Evolutionary conservation across 2,888 invertebrate genomes (phyloP), one percentile per base, ranked within the genome.

Genomic region (Dolomedes plantarius): DNA sequence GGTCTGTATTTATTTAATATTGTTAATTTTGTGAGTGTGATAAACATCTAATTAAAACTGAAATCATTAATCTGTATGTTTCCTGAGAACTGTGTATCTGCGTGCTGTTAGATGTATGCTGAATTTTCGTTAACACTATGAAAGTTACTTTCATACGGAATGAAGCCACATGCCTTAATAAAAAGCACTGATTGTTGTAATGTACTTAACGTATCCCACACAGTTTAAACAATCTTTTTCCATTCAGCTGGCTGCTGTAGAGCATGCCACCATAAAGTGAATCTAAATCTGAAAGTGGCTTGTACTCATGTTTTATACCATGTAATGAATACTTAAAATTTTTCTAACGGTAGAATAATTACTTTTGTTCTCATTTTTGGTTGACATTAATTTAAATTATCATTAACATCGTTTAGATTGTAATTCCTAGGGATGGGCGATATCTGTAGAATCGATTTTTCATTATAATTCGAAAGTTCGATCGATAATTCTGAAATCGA

Each of bases 141-240:
- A 50, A 50, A 31, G 29, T 28, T 32, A 73, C 39, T 65, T 65
- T n/a, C 11, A n/a, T 71, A 71, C 29, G 65, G 79, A 64, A 56
- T 50, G 56, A 74, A 73, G 73, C 73, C 80, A 80, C 80, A 65
- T 80, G 80, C 80, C 80, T 80, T 80, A 80, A 73, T 50, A 32
- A 65, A 62, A 65, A 19, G 65, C 65, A 65, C 65, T 65, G 65
- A 65, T 65, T 65, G 65, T 65, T 65, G n/a, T 29, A 65, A 32
- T 36, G 67, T 67, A 67, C 67, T 67, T 67, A 67, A 67, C 32
- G 32, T 67, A 32, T 31, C 67, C 36, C 32, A 67, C 32, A 32
- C 36, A 36, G 19, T 67, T 65, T 65, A 16, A 11, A 65, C 11
- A 9, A 2, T 16, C 56, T 56, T 56, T 36, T 32, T 32, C 36